These are phyloP conservation scores for Hetaerina americana DNA, from an alignment of 1,140 invertebrate genomes.

Conservation along the genomic window DNA sequence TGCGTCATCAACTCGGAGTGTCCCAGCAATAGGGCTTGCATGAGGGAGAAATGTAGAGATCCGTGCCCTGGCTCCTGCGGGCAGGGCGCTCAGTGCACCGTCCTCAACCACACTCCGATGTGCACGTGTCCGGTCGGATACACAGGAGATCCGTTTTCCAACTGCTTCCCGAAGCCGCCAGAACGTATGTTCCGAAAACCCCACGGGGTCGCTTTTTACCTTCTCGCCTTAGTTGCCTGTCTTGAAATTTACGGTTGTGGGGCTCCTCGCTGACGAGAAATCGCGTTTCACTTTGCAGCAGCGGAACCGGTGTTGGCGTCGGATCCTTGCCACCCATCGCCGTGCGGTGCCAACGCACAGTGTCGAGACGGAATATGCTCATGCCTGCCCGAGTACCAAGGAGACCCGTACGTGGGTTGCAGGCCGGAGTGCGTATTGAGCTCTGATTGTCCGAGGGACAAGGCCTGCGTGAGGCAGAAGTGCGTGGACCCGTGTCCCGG, in stretches of 20 bases:
- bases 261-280: constrained; percentile 9
- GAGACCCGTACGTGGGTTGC: constrained; percentile 25
- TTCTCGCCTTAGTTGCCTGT: constrained; percentile 20
- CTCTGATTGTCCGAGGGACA: constrained; percentile 44
- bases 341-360: constrained; percentile 34
- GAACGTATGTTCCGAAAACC: constrained; percentile 21
- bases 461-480: constrained; percentile 45
- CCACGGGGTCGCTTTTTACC: constrained; percentile 3
- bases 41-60: constrained; percentile 50
- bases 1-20: constrained; percentile 52
- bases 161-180: constrained; percentile 35
- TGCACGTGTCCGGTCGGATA: constrained; percentile 51
- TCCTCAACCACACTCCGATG: constrained; percentile 47
- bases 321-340: constrained; percentile 24
- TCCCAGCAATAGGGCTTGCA: constrained; percentile 43
- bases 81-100: constrained; percentile 42
- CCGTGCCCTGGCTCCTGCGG: constrained; percentile 65
- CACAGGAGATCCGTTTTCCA: constrained; percentile 54
- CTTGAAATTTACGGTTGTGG: constrained; percentile 22
- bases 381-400: constrained; percentile 32
- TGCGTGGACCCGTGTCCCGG: constrained; percentile 51
- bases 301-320: constrained; percentile 26
- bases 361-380: constrained; percentile 43
- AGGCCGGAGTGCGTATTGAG: constrained; percentile 29
- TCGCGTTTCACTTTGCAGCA: constrained; percentile 17